phyloP scores from a whole-genome alignment of 2,888 invertebrate genomes.

The Rhagophthalmus giganteus region DNA sequence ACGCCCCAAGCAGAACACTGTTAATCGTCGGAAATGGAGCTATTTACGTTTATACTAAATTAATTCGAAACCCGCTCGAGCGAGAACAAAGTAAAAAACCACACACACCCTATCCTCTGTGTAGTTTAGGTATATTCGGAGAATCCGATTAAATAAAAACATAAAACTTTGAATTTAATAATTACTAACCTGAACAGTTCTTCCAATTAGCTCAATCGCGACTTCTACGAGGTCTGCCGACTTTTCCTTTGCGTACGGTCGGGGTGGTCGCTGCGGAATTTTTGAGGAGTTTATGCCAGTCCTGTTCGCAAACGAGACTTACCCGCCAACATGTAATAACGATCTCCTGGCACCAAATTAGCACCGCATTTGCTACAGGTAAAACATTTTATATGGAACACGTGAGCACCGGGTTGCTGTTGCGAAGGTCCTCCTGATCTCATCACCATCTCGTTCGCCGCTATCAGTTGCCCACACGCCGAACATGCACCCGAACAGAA shows the following conservation, averaged over 20 bases:
- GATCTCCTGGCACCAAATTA: constrained; percentile 88
- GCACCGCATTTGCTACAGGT: constrained; percentile 91
- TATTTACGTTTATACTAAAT: constrained; percentile 50
- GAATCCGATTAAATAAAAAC: constrained; percentile 18
- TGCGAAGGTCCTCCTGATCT: constrained; percentile 67
- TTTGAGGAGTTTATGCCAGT: constrained; percentile 79
- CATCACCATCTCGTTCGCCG: constrained; percentile 93
- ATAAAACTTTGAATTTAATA: not conserved
- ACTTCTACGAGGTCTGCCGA: constrained; percentile 84
- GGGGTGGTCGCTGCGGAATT: constrained; percentile 67
- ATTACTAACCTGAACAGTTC: constrained; percentile 18
- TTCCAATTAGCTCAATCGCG: constrained; percentile 73
- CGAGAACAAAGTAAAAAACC: constrained; percentile 46
- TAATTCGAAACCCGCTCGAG: constrained; percentile 48
- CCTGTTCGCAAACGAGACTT: constrained; percentile 90
- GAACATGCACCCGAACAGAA: constrained; percentile 91
- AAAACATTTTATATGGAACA: constrained; percentile 96
- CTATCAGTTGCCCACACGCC: constrained; percentile 90
- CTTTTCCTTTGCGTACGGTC: constrained; percentile 84
- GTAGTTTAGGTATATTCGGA: constrained; percentile 3
- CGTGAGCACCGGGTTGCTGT: constrained; percentile 63
- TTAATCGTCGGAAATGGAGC: constrained; percentile 50
- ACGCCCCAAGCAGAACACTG: constrained; percentile 44
- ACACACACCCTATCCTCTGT: constrained; percentile 16
- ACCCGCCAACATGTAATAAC: constrained; percentile 88